Conservation (phyloP, 2,888 invertebrate genomes). For the Agonopterix subpropinquella region DNA sequence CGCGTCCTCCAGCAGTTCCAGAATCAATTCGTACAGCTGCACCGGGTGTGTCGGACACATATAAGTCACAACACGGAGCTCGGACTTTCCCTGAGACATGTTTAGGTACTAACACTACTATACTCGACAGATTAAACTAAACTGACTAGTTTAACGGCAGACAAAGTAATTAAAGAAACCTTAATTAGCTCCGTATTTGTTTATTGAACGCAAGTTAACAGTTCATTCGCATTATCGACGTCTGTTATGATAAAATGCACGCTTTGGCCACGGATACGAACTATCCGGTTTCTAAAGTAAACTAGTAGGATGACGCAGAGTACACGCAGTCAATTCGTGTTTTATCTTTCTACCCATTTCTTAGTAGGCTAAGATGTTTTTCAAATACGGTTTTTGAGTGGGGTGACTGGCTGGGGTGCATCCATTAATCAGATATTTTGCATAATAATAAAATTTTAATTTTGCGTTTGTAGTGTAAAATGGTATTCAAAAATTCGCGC, state of each 20-base stretch:
- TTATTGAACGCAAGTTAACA: constrained; percentile 5
- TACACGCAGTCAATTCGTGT: background rate
- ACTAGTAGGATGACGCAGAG: constrained; percentile 20
- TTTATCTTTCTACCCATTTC: background rate
- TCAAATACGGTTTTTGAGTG: no score
- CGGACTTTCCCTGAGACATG: constrained; percentile 47
- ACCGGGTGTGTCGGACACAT: constrained; percentile 78
- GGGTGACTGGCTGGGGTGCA: no score
- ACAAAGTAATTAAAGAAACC: background rate
- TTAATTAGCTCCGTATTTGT: constrained; percentile 2
- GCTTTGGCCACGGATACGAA: constrained; percentile 28
- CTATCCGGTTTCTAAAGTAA: constrained; percentile 24
- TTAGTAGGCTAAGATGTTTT: no score
- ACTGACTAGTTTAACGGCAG: background rate
- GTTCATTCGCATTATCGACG: constrained; percentile 4
- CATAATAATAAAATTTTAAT: no score
- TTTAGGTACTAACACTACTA: background rate
- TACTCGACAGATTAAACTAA: background rate
- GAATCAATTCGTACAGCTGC: constrained; percentile 73
- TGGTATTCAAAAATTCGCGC: no score
- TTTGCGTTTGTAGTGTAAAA: no score
- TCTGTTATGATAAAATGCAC: constrained; percentile 31
- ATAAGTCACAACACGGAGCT: constrained; percentile 75
- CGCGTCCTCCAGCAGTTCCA: constrained; percentile 71
- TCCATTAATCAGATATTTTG: no score